Base-by-base conservation (phyloP, 2,113 vertebrate species). In the Mormoops blainvillei region DNA sequence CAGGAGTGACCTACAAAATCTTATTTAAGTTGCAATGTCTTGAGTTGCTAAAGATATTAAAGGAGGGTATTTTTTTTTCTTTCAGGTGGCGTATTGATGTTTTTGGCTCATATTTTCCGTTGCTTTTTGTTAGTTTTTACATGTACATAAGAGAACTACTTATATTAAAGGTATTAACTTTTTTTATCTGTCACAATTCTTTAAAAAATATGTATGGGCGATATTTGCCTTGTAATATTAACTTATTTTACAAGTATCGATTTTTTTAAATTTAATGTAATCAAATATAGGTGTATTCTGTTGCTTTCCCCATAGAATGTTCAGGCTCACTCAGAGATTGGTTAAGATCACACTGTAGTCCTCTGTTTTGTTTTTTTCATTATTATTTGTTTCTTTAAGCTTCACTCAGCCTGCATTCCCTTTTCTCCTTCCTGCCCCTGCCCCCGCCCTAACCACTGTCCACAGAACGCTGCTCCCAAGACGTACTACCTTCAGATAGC, bases 301-400 rank as follows among this genome's bases (percentile, higher is more conserved):
- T 20, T 15, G 7, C 38, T 22, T 36, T n/a, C 22, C 38, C 24
- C 11, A 5, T 12, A 4, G 65, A 8, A 36, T 3, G 36, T 10
- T 20, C n/a, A 9, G 28, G 50, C 3, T 45, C 2, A 0, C 48
- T 45, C 71, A 28, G 16, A 38, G 16, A 22, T 8, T 36, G 38
- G 18, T 24, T 19, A 2, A 5, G 14, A 24, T 15, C 56, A 11
- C 48, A 2, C 8, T 3, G 0, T 3, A 2, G 7, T 28, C 58
- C 58, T 38, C 67, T 24, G 8, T 48, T 48, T 48, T 9, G 61
- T 58, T 63, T 19, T 63, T 1, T 12, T 13, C n/a, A 63, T 63
- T 63, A 63, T 3, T n/a, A 3, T 8, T n/a, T 16, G 6, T 8
- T 24, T 33, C 20, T 43, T 28, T 4, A 0, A 3, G 2, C 36